These are phyloP conservation scores for Perca flavescens DNA, from an alignment of 2,113 vertebrate genomes.

Conservation along the genomic window DNA sequence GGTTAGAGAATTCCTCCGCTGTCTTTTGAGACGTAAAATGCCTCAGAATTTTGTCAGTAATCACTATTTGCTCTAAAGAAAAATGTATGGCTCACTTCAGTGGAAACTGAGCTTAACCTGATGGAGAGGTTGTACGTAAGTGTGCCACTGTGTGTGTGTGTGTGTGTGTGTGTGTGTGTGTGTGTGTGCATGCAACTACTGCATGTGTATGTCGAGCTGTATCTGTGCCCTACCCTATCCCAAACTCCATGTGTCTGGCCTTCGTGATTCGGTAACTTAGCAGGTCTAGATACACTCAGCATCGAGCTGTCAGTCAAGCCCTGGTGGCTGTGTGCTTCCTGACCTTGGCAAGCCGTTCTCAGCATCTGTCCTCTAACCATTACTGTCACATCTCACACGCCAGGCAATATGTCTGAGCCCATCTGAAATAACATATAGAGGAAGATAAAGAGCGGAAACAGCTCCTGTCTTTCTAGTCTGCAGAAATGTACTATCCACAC, in stretches of 20 bases:
- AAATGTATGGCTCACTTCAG: constrained; percentile 7
- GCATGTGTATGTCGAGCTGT: not conserved
- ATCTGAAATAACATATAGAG: constrained; percentile 52
- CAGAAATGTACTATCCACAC: not conserved
- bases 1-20: constrained; percentile 51
- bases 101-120: constrained; percentile 6
- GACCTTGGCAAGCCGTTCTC: constrained; percentile 65
- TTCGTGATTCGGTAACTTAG: constrained; percentile 68
- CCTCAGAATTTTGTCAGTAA: constrained; percentile 33
- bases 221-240: not conserved
- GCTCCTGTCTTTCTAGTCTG: constrained; percentile 13
- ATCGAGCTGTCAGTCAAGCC: constrained; percentile 73
- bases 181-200: not conserved
- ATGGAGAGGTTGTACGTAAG: constrained; percentile 12
- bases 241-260: constrained; percentile 49
- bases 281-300: constrained; percentile 54
- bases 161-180: not conserved
- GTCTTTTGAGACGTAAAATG: constrained; percentile 44
- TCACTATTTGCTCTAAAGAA: constrained; percentile 12
- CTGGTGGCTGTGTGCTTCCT: constrained; percentile 54
- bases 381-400: constrained; percentile 66
- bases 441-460: constrained; percentile 26
- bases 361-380: constrained; percentile 67
- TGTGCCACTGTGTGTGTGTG: not conserved
- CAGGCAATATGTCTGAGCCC: constrained; percentile 61